phyloP scores from a whole-genome alignment of 1,140 invertebrate genomes.

The Diorhabda sublineata region DNA sequence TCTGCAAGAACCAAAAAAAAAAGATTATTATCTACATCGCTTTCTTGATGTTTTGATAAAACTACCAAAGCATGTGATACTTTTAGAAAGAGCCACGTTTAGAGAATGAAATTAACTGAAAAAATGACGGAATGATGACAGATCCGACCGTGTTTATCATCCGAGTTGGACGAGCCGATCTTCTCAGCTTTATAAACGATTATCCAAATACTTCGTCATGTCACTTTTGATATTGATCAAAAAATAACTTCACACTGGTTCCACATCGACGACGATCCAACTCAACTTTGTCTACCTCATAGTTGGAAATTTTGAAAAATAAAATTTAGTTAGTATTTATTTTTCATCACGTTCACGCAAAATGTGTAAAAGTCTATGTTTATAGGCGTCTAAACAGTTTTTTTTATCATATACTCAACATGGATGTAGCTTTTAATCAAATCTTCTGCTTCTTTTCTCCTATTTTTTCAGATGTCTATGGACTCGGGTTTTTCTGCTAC shows the following conservation, averaged over 20 bases:
- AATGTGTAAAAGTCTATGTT: no score
- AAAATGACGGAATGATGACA: conserved; percentile 28
- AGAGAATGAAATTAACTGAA: conserved; percentile 27
- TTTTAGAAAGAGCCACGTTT: not conserved
- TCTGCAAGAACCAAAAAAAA: not conserved
- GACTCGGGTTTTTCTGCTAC: no score
- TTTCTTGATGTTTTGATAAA: conserved; percentile 3
- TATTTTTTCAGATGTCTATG: no score
- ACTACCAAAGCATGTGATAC: not conserved
- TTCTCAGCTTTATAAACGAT: conserved; percentile 26
- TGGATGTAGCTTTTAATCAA: no score
- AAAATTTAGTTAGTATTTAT: no score
- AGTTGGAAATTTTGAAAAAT: no score
- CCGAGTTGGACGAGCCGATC: conserved; percentile 14
- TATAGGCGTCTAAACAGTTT: no score
- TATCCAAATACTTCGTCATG: conserved; percentile 33
- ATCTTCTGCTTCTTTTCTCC: no score
- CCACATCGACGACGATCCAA: not conserved
- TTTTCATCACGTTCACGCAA: no score
- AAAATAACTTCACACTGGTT: not conserved
- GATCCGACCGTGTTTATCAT: conserved; percentile 22
- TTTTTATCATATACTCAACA: no score
- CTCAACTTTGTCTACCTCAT: not conserved
- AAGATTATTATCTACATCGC: not conserved
- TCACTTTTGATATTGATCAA: conserved; percentile 23